A percentile compares a stretch with the other conserved stretches of the same genome.
Conservation (phyloP, 2,113 vertebrate species). For the Prochilodus magdalenae region DNA sequence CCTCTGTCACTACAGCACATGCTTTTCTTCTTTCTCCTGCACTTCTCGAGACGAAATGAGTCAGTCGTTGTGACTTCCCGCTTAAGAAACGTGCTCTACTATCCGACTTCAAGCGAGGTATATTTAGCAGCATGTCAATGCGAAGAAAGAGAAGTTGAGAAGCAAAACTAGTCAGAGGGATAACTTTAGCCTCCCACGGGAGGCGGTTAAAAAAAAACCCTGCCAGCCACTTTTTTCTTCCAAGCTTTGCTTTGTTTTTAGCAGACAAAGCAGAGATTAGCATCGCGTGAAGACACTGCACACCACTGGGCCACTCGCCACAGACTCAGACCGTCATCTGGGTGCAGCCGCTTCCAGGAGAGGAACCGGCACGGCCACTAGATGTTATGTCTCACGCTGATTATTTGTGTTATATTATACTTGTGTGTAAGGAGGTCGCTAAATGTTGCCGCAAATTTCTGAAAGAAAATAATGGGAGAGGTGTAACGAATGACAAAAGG, state of each 20-base stretch:
- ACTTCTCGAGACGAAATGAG: neutral
- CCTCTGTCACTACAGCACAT: neutral
- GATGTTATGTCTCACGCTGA: constrained; percentile 34
- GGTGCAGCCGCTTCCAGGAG: neutral
- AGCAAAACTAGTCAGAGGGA: constrained; percentile 14
- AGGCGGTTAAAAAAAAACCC: constrained; percentile 15
- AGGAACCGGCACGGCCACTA: constrained; percentile 23
- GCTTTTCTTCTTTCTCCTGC: neutral
- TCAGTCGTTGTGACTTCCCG: constrained; percentile 12
- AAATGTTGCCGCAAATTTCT: neutral
- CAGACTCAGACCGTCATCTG: constrained; percentile 15
- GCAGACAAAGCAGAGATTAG: constrained; percentile 75
- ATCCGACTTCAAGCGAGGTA: neutral
- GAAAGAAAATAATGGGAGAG: constrained; percentile 20
- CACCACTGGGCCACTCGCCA: neutral
- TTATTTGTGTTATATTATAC: constrained; percentile 45
- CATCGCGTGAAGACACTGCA: constrained; percentile 68
- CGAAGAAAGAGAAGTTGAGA: constrained; percentile 4
- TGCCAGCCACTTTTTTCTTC: constrained; percentile 61
- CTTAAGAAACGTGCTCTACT: constrained; percentile 4
- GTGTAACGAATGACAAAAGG: constrained; percentile 20
- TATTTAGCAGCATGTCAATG: constrained; percentile 28
- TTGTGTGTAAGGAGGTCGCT: constrained; percentile 34
- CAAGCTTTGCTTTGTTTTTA: constrained; percentile 61
- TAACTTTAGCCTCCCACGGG: constrained; percentile 31